Evolutionary conservation across 2,888 invertebrate species (phyloP), one percentile per base, ranked within the genome.

Genomic region (Encarsia formosa): DNA sequence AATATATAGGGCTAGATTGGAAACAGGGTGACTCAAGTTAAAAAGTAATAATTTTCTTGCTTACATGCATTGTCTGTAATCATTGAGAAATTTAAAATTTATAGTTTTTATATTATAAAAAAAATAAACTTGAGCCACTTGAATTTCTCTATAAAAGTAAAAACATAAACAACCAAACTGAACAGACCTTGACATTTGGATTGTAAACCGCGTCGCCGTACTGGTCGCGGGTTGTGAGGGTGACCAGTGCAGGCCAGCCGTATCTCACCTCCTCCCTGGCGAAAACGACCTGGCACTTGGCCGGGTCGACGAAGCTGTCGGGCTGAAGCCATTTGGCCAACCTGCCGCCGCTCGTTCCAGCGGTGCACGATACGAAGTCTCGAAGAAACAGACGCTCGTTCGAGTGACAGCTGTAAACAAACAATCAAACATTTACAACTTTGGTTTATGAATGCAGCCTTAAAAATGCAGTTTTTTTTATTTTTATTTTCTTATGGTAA

Each of bases 291-390:
- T 93, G 91, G 73, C 93, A 94, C 68, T 88, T 87, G 54, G 82
- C 74, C 0, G 95, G 91, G 75, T 96, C 96, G 41, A 96, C 87
- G 60, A 89, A 87, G 22, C 95, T 86, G 65, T 92, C 91, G 2
- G 95, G 94, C 68, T 95, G 92, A 50, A 98, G 77, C 96, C 97
- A 98, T 68, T 91, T 85, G 0, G 96, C 95, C 59, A 98, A 77
- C 47, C 96, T 81, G 4, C 94, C 96, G 1, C 98, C 97, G 65
- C 86, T 85, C 2, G 92, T 91, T 9, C 88, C 89, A 18, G 88
- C 84, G 0, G 86, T 85, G 50, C 93, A 91, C 26, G 85, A 82
- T 43, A 98, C 92, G 70, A 97, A 91, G 71, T 97, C 96, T 52
- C 90, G 84, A 46, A 97, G 81, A 73, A 97, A 97, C 58, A 92